Evolutionary conservation across 2,888 invertebrate genomes (phyloP).

Genomic region (Belgica antarctica): DNA sequence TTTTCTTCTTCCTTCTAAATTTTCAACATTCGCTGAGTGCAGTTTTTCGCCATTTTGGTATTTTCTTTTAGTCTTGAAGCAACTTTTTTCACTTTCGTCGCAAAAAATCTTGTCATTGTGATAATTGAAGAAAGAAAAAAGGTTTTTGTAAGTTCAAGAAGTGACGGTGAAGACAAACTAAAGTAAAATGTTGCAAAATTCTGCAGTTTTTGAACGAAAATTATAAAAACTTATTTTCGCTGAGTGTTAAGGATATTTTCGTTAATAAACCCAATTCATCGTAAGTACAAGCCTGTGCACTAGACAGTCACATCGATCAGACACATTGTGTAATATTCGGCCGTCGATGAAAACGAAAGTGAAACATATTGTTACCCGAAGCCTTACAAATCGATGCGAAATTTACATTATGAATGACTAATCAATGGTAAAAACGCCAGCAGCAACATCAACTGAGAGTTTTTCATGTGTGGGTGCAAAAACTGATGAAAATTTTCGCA

Average conservation of each 20-base stretch:
- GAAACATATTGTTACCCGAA: constrained; percentile 22
- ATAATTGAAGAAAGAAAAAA: too few species aligned
- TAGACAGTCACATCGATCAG: too few species aligned
- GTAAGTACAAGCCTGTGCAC: too few species aligned
- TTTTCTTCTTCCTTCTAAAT: background rate
- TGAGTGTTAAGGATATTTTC: too few species aligned
- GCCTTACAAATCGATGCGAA: constrained; percentile 13
- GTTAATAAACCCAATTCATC: too few species aligned
- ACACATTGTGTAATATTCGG: background rate
- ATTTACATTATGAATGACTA: background rate
- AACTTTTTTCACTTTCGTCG: background rate
- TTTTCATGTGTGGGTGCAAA: background rate
- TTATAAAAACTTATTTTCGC: too few species aligned
- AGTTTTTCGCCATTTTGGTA: background rate
- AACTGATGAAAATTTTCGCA: background rate
- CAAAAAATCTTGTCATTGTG: too few species aligned
- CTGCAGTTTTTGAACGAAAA: too few species aligned
- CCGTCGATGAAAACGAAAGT: background rate
- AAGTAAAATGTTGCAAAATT: too few species aligned
- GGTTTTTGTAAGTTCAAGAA: too few species aligned
- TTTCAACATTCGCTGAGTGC: background rate
- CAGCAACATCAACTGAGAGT: background rate
- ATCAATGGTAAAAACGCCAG: background rate
- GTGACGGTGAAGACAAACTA: too few species aligned
- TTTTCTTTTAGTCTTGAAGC: background rate